Evolutionary conservation across 2,113 vertebrate genomes (phyloP), one percentile per base, ranked within the genome.

Genomic region (Ranitomeya variabilis): DNA sequence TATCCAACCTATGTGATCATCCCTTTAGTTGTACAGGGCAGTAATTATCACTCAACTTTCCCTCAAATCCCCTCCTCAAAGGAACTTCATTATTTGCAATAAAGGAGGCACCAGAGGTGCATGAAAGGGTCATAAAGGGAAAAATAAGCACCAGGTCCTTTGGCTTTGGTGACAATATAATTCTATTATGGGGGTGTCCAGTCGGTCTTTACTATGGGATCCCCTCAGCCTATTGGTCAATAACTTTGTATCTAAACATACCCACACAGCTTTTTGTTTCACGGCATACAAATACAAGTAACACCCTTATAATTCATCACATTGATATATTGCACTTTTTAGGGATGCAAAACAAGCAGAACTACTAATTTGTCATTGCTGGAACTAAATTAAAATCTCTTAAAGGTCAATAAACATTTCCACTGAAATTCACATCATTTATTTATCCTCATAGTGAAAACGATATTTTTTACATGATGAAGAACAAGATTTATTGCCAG

Each of bases 321-420:
- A 51, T 66, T 83, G 80, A 83, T 83, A 83, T 21, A 66, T 83
- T 7, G 60, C 45, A n/a, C 37, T 66, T 83, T 83, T 83, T 51
- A 83, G 80, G 18, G 31, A 66, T 60, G 60, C 31, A 51, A 7
- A n/a, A 31, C 80, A 66, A 66, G 80, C 31, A 80, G 55, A 80
- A 80, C 37, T 66, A 83, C 80, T 66, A 83, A 83, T 83, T 66
- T 83, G 62, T 83, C 80, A 83, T 66, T 37, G 60, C 80, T 83
- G 21, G 31, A 83, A 83, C 80, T 83, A 83, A 83, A 83, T 83
- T 83, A 83, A 83, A 83, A 64, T 66, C 80, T 83, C 80, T 83
- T 83, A 83, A 83, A 83, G 80, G 80, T 83, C 80, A 83, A 83
- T 83, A 83, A 83, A 83, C 80, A 83, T 66, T 83, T 83, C 80